phyloP scores from a whole-genome alignment of 2,888 invertebrate genomes.

The Dryomyza anilis region DNA sequence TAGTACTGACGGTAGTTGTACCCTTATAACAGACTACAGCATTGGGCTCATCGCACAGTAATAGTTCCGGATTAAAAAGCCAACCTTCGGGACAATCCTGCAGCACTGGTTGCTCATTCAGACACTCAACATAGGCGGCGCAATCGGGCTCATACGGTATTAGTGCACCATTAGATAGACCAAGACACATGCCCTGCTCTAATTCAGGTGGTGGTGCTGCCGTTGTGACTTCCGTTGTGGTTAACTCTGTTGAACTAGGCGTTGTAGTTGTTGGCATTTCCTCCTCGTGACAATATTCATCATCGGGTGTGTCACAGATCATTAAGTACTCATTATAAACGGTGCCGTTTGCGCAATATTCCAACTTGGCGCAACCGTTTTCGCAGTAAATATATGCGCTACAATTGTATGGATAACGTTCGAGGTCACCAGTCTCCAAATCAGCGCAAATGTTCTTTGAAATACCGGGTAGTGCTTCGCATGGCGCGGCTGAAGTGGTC shows the following conservation, averaged over 20 bases:
- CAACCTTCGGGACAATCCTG: slow-evolving; percentile 36
- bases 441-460: slow-evolving; percentile 5
- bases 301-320: slow-evolving; percentile 45
- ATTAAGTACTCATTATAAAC: slow-evolving; percentile 40
- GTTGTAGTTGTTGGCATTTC: slow-evolving; percentile 33
- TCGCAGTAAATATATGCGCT: slow-evolving; percentile 40
- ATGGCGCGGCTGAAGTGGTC: not conserved
- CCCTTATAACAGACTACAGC: slow-evolving; percentile 41
- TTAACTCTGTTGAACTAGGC: not conserved
- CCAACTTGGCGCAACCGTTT: slow-evolving; percentile 39
- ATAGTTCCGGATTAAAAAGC: slow-evolving; percentile 42
- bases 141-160: slow-evolving; percentile 46
- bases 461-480: slow-evolving; percentile 5
- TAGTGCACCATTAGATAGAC: slow-evolving; percentile 31
- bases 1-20: slow-evolving; percentile 27
- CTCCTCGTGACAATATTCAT: slow-evolving; percentile 35
- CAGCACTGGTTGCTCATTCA: slow-evolving; percentile 32
- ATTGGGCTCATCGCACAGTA: slow-evolving; percentile 42
- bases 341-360: slow-evolving; percentile 40
- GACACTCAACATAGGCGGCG: slow-evolving; percentile 42
- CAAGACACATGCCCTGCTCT: slow-evolving; percentile 35
- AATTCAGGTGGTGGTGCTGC: slow-evolving; percentile 33
- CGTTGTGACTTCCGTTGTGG: not conserved
- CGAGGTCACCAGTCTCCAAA: slow-evolving; percentile 3
- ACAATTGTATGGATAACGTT: slow-evolving; percentile 42